Conservation (phyloP, 2,797 vertebrate species). For the Gobionotothen gibberifrons region DNA sequence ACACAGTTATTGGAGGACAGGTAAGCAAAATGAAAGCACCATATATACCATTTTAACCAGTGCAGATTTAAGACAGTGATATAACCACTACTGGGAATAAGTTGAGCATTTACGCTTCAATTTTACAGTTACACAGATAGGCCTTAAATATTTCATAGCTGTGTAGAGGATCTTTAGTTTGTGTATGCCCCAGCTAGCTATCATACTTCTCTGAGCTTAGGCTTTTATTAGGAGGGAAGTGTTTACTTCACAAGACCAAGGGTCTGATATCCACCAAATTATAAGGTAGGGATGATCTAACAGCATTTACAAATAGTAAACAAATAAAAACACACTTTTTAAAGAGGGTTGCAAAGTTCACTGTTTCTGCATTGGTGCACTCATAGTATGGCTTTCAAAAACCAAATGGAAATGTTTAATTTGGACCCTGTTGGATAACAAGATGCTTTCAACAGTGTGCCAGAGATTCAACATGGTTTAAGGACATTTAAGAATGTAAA, state of each 20-base stretch:
- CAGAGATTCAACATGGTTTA: slow-evolving; percentile 12
- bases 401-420: slow-evolving; percentile 13
- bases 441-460: neutral
- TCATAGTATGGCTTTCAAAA: neutral
- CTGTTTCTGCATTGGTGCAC: neutral
- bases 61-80: slow-evolving; percentile 39
- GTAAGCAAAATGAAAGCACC: slow-evolving; percentile 11
- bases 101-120: slow-evolving; percentile 28
- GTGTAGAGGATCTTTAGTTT: slow-evolving; percentile 34
- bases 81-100: slow-evolving; percentile 35
- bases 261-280: slow-evolving; percentile 11
- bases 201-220: slow-evolving; percentile 25
- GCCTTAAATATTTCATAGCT: slow-evolving; percentile 68
- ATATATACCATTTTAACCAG: neutral
- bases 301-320: slow-evolving; percentile 4
- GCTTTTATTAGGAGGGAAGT: slow-evolving; percentile 28
- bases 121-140: slow-evolving; percentile 48
- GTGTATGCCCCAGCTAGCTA: slow-evolving; percentile 18
- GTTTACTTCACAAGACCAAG: neutral
- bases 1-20: neutral
- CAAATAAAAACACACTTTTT: slow-evolving; percentile 10
- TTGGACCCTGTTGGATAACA: slow-evolving; percentile 15
- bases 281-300: neutral
- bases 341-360: neutral
- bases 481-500: slow-evolving; percentile 27